Evolutionary conservation across 2,797 vertebrate species (phyloP).

Genomic region (Benthosema pterotum): DNA sequence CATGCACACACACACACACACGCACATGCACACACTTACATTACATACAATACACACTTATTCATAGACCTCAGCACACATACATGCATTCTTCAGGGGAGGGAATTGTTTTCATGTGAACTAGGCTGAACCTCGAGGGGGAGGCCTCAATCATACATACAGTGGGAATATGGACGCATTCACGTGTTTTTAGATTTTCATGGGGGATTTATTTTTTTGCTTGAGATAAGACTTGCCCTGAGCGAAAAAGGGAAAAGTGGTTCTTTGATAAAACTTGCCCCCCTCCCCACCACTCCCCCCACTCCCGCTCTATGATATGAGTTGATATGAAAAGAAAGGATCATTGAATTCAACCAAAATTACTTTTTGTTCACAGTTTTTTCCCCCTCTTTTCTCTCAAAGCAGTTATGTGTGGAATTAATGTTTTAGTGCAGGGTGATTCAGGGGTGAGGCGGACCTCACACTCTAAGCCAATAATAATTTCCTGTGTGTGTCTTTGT

Average conservation of each 20-base stretch:
- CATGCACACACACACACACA: neutral
- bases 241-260: constrained; percentile 24
- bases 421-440: constrained; percentile 16
- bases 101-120: constrained; percentile 19
- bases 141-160: constrained; percentile 25
- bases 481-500: constrained; percentile 38
- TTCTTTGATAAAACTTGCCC: constrained; percentile 24
- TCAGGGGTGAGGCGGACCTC: constrained; percentile 12
- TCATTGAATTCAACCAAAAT: constrained; percentile 37
- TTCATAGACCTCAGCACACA: constrained; percentile 3
- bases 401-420: neutral
- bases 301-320: constrained; percentile 21
- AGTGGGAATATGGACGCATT: constrained; percentile 19
- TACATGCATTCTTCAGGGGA: constrained; percentile 1
- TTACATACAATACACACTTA: constrained; percentile 2
- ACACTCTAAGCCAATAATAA: constrained; percentile 5
- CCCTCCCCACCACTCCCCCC: too few relatives aligned
- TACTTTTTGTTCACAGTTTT: constrained; percentile 12
- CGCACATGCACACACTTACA: neutral
- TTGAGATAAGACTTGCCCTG: constrained; percentile 28
- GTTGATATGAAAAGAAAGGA: constrained; percentile 46
- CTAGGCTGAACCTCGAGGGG: constrained; percentile 8
- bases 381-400: constrained; percentile 9
- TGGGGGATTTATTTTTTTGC: constrained; percentile 10
- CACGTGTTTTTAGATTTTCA: constrained; percentile 26